Evolutionary conservation across 2,113 vertebrate genomes (phyloP), one percentile per base, ranked within the genome.

Genomic region (Corythoichthys intestinalis): DNA sequence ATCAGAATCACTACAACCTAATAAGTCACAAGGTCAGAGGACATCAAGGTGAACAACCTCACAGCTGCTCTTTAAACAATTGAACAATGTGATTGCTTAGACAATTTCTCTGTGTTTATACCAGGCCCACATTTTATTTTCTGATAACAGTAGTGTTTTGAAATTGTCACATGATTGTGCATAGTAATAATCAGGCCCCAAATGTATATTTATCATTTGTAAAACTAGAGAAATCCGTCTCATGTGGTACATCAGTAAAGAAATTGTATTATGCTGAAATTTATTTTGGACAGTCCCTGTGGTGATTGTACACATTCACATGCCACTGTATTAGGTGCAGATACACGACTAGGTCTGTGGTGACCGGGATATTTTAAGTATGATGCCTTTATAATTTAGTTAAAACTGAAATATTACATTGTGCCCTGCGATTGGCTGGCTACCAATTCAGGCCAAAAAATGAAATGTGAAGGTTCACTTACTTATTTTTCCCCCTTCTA

Each of bases 1-100:
- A 82, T 82, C 60, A 87, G 82, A 81, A 79, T 83, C 68, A 84
- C 77, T 64, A 56, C 20, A 73, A 77, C 73, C 70, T 75, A 67
- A 67, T 65, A 66, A 74, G 78, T 86, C 80, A 82, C 72, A 77
- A 73, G 80, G 77, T 80, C 73, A 82, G 65, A 67, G n/a, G 69
- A 72, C 0, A 7, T 69, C 14, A 65, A 77, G 78, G 78, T 86
- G 69, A 53, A 17, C 12, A 6, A 20, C 70, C 14, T 74, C 60
- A 46, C 62, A 60, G 46, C 39, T 20, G 35, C 56, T 56, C 12
- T 2, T 7, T 34, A 69, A 68, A 9, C 58, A 57, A 54, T 52
- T 4, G 6, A 4, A 38, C 28, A 34, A 28, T 35, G 54, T 11
- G 28, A 3, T 57, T 57, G 54, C n/a, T n/a, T 11, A 11, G 53